phyloP scores from a whole-genome alignment of 2,888 invertebrate genomes.

The Heliconius cydno region DNA sequence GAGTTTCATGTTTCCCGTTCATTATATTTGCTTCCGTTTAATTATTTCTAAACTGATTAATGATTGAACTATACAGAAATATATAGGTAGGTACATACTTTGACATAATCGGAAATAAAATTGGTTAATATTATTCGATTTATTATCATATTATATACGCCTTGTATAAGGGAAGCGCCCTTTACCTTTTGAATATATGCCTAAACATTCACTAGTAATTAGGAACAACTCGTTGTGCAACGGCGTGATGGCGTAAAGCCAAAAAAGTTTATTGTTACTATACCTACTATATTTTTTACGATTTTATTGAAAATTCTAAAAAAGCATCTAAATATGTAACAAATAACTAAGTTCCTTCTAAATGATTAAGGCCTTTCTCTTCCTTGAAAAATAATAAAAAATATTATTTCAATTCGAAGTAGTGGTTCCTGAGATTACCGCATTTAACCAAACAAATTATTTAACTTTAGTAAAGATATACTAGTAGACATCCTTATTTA shows the following conservation, averaged over 20 bases:
- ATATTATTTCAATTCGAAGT: not conserved
- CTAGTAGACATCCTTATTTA: too few species aligned
- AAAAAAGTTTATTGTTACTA: not conserved
- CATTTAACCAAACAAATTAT: not conserved
- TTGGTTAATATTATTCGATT: not conserved
- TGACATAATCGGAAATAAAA: not conserved
- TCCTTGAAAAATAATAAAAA: not conserved
- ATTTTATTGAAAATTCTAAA: not conserved
- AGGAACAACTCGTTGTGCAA: not conserved
- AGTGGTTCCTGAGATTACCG: not conserved
- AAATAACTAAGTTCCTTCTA: not conserved
- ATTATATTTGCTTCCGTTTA: slow-evolving; percentile 12
- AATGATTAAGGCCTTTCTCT: not conserved
- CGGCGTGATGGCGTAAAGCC: not conserved
- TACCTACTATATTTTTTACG: not conserved
- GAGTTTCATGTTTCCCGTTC: not conserved
- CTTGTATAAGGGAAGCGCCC: too few species aligned
- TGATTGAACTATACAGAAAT: not conserved
- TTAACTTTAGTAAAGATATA: not conserved
- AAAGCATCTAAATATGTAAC: not conserved
- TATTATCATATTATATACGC: not conserved
- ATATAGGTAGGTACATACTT: not conserved
- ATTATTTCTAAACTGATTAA: slow-evolving; percentile 7
- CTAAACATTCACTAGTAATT: slow-evolving; percentile 10
- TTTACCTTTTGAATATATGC: not conserved